Evolutionary conservation across 2,888 invertebrate genomes (phyloP), one percentile per base, ranked within the genome.

Genomic region (Synergus itoensis): DNA sequence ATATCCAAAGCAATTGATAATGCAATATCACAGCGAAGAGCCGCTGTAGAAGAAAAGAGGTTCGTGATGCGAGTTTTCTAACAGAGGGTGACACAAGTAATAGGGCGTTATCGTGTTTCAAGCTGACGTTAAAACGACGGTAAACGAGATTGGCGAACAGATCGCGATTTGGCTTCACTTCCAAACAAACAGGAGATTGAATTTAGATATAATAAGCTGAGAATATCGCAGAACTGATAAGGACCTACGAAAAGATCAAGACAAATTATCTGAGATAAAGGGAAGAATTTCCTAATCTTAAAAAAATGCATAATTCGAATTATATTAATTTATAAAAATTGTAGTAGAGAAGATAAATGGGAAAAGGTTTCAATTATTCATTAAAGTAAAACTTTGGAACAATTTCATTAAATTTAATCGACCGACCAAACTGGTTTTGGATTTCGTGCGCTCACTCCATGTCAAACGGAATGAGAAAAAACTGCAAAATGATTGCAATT

Each of bases 401-500:
- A 28, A 62, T 28, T 28, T 62, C 18, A 62, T 28, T 28, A 14
- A 5, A 62, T 62, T 62, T 4, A 21, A 62, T 28, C 62, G 12
- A 62, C 14, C 12, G 21, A 28, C 14, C 28, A 62, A 62, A 62
- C 62, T 62, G 28, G 28, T 62, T 28, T 11, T 28, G 14, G 62
- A 62, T 62, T 62, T 62, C 14, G 14, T 62, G 5, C 12, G 28
- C 5, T 21, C 28, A 21, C 21, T 48, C 4, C 16, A 48, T 57
- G 53, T 73, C 53, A 73, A 73, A 73, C 4, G 48, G 53, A 73
- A 48, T 73, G n/a, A 73, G 28, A n/a, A 53, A n/a, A 36, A 48
- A 18, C 8, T 53, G 48, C 21, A 53, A 73, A 73, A 73, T 73
- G 36, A 73, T 57, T 73, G n/a, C 73, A 73, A 73, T 73, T 73